phyloP scores from a whole-genome alignment of 2,888 invertebrate genomes.

The Metellina segmentata region DNA sequence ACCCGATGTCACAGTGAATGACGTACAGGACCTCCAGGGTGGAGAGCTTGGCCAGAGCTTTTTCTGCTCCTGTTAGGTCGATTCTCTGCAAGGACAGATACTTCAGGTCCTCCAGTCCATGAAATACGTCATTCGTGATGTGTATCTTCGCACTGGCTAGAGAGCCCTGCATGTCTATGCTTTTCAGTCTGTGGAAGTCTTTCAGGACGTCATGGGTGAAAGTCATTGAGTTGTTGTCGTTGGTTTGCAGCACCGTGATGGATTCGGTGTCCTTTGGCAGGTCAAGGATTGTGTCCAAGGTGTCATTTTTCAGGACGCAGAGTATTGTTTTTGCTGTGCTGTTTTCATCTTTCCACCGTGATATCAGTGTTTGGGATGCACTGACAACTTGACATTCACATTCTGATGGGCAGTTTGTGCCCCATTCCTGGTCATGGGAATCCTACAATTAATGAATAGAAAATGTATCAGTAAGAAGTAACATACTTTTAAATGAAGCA shows the following conservation, averaged over 20 bases:
- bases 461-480: neutral
- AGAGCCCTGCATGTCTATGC: constrained; percentile 85
- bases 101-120: constrained; percentile 57
- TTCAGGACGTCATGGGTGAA: constrained; percentile 82
- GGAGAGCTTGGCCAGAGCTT: constrained; percentile 66
- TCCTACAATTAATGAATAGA: neutral
- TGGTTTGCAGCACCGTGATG: constrained; percentile 84
- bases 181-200: constrained; percentile 83
- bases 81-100: constrained; percentile 72
- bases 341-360: constrained; percentile 71
- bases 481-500: neutral
- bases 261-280: constrained; percentile 78
- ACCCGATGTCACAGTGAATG: constrained; percentile 60
- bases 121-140: constrained; percentile 64
- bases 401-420: constrained; percentile 69
- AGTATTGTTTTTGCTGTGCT: constrained; percentile 69
- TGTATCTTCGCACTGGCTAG: constrained; percentile 27
- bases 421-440: constrained; percentile 43
- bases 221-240: constrained; percentile 82
- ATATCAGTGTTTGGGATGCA: constrained; percentile 64
- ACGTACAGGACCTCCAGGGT: constrained; percentile 71
- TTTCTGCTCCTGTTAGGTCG: constrained; percentile 54
- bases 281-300: constrained; percentile 41
- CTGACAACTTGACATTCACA: constrained; percentile 74
- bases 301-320: constrained; percentile 72